Base-by-base conservation (phyloP, 1,140 invertebrate species). In the Amyelois transitella region DNA sequence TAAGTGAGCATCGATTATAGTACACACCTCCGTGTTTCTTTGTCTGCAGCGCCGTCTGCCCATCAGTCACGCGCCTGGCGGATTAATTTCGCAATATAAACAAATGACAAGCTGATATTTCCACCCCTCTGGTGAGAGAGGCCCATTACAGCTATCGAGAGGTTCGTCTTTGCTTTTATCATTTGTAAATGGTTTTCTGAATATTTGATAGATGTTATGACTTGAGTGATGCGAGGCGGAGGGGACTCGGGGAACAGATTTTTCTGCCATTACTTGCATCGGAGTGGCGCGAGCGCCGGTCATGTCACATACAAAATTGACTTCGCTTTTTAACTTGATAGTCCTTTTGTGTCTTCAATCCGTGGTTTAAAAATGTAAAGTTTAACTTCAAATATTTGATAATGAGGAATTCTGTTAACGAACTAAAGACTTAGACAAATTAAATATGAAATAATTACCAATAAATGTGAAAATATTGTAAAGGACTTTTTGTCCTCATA, bases 1-100 rank as follows among this genome's bases (percentile, higher is more conserved):
- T 78, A 78, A 82, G 71, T 80, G 77, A 79, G 74, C 80, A 84
- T 86, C 78, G 75, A 84, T 83, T 84, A 84, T 78, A 78, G 63
- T 70, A 78, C 72, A 83, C 72, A 77, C 75, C 74, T 81, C 67
- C 64, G 62, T 77, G 74, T 84, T 82, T 81, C 74, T 83, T 80
- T 83, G 75, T 80, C 81, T 76, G 71, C 66, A 69, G 75, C 72
- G 68, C 71, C 70, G 67, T 76, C 64, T 62, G 50, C 56, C 69
- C 70, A 77, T 76, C 72, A 71, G 63, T 79, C 66, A 72, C 60
- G 58, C 57, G 62, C 56, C 64, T 64, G 50, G 59, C 60, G 70
- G 69, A 76, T 79, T 79, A 72, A 78, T 77, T 77, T 72, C 59
- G 56, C 64, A 75, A 75, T 72, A 75, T 74, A 74, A 78, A 75